phyloP scores from a whole-genome alignment of 2,888 invertebrate genomes.

The Bugula neritina region DNA sequence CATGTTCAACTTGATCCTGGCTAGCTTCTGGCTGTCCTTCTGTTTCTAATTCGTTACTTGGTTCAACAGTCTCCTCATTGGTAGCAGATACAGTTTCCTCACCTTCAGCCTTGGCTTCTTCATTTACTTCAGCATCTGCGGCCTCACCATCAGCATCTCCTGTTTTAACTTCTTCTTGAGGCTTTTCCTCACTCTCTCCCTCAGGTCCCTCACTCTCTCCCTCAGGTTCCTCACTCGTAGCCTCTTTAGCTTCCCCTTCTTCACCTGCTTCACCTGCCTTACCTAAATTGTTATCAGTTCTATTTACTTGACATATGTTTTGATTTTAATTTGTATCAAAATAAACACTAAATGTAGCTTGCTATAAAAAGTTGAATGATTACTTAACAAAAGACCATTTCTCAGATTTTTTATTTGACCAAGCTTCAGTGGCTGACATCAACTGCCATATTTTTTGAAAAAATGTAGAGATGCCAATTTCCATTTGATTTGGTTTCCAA shows the following conservation, averaged over 20 bases:
- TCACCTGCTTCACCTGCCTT: background rate
- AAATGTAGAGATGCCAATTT: no score
- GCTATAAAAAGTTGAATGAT: no score
- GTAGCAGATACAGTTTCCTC: conserved; percentile 31
- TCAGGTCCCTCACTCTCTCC: conserved; percentile 2
- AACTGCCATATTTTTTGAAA: background rate
- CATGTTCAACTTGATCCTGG: background rate
- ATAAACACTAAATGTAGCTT: no score
- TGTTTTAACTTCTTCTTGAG: background rate
- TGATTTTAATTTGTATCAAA: no score
- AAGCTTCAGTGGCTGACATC: background rate
- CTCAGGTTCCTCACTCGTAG: background rate
- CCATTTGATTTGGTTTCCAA: no score
- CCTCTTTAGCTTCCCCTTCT: conserved; percentile 9
- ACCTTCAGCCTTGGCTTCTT: conserved; percentile 26
- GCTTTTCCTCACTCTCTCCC: background rate
- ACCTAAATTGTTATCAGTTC: no score
- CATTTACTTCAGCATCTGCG: background rate
- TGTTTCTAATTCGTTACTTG: background rate
- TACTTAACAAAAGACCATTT: no score
- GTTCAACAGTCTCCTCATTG: conserved; percentile 24
- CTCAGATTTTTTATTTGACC: no score
- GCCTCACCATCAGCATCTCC: background rate
- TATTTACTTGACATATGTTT: no score
- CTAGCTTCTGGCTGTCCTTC: background rate